phyloP scores from a whole-genome alignment of 2,888 invertebrate species.

The Zaprionus obscuricornis region DNA sequence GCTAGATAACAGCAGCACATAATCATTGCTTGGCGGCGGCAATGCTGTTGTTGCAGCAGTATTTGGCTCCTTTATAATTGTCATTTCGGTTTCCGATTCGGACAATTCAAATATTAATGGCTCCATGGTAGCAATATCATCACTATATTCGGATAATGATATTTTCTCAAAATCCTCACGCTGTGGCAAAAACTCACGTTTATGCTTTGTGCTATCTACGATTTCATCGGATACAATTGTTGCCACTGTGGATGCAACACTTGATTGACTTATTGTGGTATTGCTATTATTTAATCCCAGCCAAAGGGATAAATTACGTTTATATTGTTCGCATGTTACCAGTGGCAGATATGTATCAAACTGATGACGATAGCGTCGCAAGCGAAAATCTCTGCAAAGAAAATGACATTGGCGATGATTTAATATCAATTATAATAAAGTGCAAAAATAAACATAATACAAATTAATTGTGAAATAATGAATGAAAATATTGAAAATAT shows the following conservation, averaged over 20 bases:
- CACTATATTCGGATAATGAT: slow-evolving; percentile 60
- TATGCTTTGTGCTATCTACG: slow-evolving; percentile 36
- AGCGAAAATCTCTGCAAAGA: slow-evolving; percentile 73
- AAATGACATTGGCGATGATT: neutral
- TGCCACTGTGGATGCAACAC: slow-evolving; percentile 29
- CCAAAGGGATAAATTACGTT: slow-evolving; percentile 76
- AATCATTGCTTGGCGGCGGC: neutral
- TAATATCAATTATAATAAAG: too few relatives aligned
- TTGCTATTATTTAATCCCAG: slow-evolving; percentile 44
- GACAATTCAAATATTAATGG: slow-evolving; percentile 79
- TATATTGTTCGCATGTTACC: slow-evolving; percentile 70
- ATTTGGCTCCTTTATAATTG: neutral
- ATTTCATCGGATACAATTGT: slow-evolving; percentile 30
- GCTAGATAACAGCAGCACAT: slow-evolving; percentile 57
- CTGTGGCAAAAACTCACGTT: slow-evolving; percentile 24
- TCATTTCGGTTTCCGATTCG: slow-evolving; percentile 70
- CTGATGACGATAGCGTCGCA: slow-evolving; percentile 82
- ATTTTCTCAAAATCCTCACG: slow-evolving; percentile 43
- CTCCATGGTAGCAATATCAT: slow-evolving; percentile 80
- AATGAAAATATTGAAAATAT: neutral
- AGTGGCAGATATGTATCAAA: slow-evolving; percentile 78
- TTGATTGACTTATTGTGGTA: slow-evolving; percentile 53
- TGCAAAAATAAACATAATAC: neutral
- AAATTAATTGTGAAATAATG: neutral
- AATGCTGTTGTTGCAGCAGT: too few relatives aligned